Conservation (phyloP, 2,113 vertebrate species). For the Melanocharis versteri region DNA sequence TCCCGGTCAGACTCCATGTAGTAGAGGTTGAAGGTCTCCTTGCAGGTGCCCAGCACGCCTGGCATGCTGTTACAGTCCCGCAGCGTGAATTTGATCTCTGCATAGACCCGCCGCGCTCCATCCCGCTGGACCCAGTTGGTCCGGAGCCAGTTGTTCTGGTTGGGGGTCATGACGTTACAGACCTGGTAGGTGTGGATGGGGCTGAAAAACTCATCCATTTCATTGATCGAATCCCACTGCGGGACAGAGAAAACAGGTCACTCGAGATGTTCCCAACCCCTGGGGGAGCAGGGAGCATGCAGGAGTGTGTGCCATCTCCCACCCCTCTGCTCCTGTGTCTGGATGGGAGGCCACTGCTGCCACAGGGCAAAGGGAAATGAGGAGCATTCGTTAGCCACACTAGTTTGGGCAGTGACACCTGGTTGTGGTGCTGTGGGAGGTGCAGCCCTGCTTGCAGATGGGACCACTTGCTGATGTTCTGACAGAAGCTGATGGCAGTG, state of each 20-base stretch:
- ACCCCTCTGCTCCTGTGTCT: not conserved
- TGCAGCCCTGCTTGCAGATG: rapidly evolving
- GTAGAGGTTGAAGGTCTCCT: conserved; percentile 97
- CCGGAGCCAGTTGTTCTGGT: conserved; percentile 97
- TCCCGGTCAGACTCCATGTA: conserved; percentile 92
- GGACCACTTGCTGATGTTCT: not conserved
- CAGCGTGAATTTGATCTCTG: conserved; percentile 93
- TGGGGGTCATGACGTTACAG: conserved; percentile 95
- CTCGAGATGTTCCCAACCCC: rapidly evolving
- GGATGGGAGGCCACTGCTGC: not conserved
- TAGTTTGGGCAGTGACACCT: not conserved
- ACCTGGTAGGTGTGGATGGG: conserved; percentile 98
- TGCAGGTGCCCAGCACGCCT: conserved; percentile 92
- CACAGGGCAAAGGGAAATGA: not conserved
- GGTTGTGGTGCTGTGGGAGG: not conserved
- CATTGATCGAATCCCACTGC: conserved; percentile 97
- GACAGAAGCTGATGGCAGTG: not conserved
- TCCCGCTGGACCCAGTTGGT: conserved; percentile 90
- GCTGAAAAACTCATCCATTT: conserved; percentile 94
- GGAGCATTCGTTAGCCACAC: not conserved
- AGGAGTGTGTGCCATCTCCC: not conserved
- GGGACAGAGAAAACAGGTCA: conserved; percentile 5
- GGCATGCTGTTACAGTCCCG: conserved; percentile 98
- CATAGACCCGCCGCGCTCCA: conserved; percentile 87
- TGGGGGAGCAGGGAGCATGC: rapidly evolving